Conservation (phyloP, 2,797 vertebrate species). For the Lepidocolaptes lacrymiger region DNA sequence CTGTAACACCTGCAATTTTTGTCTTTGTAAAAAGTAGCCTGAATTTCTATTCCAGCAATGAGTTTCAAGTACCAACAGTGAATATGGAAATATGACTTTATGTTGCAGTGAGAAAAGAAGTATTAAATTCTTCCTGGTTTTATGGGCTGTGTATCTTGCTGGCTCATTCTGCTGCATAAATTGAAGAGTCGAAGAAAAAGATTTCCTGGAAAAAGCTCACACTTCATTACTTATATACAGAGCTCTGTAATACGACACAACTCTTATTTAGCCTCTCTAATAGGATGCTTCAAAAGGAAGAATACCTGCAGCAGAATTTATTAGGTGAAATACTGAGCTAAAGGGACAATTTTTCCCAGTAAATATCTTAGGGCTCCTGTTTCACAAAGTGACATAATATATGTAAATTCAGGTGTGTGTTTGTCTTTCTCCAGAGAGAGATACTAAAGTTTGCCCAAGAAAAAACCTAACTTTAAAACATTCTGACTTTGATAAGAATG, state of each 20-base stretch:
- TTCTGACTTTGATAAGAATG: not conserved
- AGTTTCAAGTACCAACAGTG: not conserved
- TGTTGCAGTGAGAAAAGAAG: not conserved
- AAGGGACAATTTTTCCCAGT: not conserved
- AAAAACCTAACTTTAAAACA: not conserved
- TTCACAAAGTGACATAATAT: not conserved
- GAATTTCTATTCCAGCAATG: not conserved
- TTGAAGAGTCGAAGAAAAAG: not conserved
- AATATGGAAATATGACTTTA: not conserved
- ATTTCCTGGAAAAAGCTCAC: not conserved
- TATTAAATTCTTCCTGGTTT: not conserved
- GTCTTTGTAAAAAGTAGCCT: not conserved
- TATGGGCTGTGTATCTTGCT: not conserved
- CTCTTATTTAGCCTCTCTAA: not conserved
- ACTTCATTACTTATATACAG: not conserved
- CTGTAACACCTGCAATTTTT: not conserved
- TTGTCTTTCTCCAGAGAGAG: not conserved
- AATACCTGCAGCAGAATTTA: not conserved
- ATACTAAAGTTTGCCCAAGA: not conserved
- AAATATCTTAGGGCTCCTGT: not conserved
- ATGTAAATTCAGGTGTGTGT: not conserved
- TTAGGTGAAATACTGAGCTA: not conserved
- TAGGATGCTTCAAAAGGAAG: not conserved
- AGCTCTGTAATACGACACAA: not conserved
- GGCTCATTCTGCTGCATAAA: not conserved